These are phyloP conservation scores for Brotula barbata DNA, from an alignment of 2,797 vertebrate species.

Conservation along the genomic window DNA sequence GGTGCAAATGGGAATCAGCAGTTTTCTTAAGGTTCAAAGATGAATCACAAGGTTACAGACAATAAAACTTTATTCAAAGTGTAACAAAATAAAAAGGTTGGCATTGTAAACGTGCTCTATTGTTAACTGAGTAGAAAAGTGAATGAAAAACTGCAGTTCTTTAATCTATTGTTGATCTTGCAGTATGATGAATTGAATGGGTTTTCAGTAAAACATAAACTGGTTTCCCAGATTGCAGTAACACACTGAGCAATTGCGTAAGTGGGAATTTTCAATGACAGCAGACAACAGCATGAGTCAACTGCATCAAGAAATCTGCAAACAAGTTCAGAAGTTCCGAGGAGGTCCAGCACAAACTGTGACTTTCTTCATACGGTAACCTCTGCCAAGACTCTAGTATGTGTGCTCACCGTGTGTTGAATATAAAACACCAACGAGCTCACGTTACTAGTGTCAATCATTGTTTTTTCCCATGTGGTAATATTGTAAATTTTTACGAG, in stretches of 20 bases:
- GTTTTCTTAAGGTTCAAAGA: no score
- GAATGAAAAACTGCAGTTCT: no score
- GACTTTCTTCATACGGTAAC: no score
- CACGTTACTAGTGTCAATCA: neutral
- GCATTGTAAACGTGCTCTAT: no score
- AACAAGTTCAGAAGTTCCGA: conserved; percentile 2
- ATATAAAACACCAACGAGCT: neutral
- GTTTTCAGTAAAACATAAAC: neutral
- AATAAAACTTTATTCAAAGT: no score
- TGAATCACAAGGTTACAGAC: no score
- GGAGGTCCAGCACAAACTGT: conserved; percentile 20
- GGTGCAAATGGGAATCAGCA: no score
- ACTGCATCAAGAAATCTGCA: conserved; percentile 10
- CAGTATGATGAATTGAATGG: neutral
- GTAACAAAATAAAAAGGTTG: no score
- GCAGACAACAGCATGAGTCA: conserved; percentile 24
- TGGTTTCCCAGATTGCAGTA: neutral
- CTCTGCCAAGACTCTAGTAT: no score
- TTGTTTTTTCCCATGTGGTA: conserved; percentile 3
- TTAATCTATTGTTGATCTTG: neutral
- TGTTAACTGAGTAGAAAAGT: no score
- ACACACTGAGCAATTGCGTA: conserved; percentile 14
- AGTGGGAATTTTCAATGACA: neutral
- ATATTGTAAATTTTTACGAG: neutral
- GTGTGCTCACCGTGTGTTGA: no score